These are phyloP conservation scores for Caenorhabditis sp. DNA, from an alignment of 2,888 invertebrate genomes.

Conservation along the genomic window DNA sequence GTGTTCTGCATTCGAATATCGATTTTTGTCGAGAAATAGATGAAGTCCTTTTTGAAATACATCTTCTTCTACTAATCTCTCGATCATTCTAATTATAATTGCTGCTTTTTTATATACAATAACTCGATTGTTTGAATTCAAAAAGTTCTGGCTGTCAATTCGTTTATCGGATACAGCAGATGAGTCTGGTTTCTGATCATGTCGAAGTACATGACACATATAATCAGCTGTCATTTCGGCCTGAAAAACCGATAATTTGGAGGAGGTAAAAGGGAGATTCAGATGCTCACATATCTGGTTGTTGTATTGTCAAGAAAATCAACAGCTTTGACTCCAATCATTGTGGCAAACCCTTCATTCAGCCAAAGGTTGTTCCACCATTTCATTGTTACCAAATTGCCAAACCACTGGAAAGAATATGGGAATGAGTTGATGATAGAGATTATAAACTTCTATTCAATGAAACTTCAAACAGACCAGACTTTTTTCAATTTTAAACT, in stretches of 20 bases:
- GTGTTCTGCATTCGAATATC: constrained; percentile 58
- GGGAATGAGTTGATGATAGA: no score
- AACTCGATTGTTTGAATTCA: not conserved
- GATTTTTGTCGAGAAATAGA: constrained; percentile 45
- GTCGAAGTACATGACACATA: constrained; percentile 23
- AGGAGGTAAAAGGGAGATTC: no score
- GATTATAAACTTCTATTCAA: no score
- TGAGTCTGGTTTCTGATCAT: constrained; percentile 17
- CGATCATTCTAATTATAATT: constrained; percentile 56
- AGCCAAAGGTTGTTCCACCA: constrained; percentile 68
- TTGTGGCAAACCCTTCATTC: constrained; percentile 60
- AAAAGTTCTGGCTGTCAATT: constrained; percentile 2
- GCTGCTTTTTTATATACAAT: constrained; percentile 45
- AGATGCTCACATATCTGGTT: constrained; percentile 35
- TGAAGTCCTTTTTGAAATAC: constrained; percentile 52
- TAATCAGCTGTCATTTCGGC: constrained; percentile 29
- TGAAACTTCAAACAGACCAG: no score
- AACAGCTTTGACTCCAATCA: constrained; percentile 45
- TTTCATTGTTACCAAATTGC: constrained; percentile 68
- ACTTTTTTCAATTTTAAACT: no score
- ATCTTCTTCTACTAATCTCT: constrained; percentile 48
- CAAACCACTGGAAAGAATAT: constrained; percentile 63
- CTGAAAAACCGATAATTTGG: constrained; percentile 10
- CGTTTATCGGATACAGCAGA: constrained; percentile 18
- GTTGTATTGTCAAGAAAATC: constrained; percentile 44